These are phyloP conservation scores for Pseudomyrmex cubaensis DNA, from an alignment of 1,140 invertebrate species.

Conservation along the genomic window DNA sequence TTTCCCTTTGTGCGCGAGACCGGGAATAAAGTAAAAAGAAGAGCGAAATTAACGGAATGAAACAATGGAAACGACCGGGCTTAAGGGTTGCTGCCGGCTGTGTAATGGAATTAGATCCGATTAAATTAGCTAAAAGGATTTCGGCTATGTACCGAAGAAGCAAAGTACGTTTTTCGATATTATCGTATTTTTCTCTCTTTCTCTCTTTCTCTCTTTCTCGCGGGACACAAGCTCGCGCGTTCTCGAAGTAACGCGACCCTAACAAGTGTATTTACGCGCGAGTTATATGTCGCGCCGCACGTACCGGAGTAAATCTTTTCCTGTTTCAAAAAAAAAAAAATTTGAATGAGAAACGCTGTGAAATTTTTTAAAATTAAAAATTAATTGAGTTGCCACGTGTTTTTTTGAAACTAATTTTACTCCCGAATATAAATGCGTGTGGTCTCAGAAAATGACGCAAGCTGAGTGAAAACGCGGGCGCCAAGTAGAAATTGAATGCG, in stretches of 20 bases:
- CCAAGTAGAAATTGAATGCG: not conserved
- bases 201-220: slow-evolving; percentile 21
- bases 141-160: slow-evolving; percentile 54
- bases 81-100: slow-evolving; percentile 60
- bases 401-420: not conserved
- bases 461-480: not conserved
- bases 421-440: not conserved
- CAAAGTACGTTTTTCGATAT: slow-evolving; percentile 61
- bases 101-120: slow-evolving; percentile 73
- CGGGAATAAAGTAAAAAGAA: slow-evolving; percentile 57
- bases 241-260: not conserved
- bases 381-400: not conserved
- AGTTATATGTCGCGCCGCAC: not conserved
- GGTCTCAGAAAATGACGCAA: no score
- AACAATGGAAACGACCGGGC: slow-evolving; percentile 65
- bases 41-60: slow-evolving; percentile 69
- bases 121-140: slow-evolving; percentile 76
- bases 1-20: slow-evolving; percentile 40
- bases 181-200: slow-evolving; percentile 58
- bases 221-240: slow-evolving; percentile 13
- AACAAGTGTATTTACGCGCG: slow-evolving; percentile 6
- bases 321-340: slow-evolving; percentile 1
- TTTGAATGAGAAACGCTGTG: no score
- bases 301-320: slow-evolving; percentile 2
- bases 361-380: not conserved